These are phyloP conservation scores for Drosophila heteroneura DNA, from an alignment of 2,888 invertebrate species.

Conservation along the genomic window DNA sequence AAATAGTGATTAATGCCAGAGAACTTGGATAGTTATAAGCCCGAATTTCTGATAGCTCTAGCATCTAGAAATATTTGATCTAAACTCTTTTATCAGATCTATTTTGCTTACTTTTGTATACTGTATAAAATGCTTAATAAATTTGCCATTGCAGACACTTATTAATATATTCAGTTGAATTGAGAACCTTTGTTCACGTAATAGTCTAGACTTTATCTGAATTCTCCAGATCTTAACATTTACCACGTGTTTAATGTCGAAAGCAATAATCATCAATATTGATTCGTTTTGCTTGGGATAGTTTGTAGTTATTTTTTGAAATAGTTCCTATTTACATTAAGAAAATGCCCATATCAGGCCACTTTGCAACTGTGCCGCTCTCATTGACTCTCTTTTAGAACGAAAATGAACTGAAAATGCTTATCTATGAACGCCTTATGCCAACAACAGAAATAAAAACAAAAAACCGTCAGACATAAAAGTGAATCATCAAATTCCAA, in stretches of 20 bases:
- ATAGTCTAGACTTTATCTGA: not conserved
- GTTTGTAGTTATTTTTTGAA: not conserved
- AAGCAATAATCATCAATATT: not conserved
- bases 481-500: constrained; percentile 58
- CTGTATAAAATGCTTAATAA: not conserved
- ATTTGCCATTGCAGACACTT: no score
- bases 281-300: not conserved
- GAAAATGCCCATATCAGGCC: not conserved
- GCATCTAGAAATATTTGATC: not conserved
- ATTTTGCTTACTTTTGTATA: not conserved
- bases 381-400: not conserved
- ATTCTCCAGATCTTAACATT: not conserved
- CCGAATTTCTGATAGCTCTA: not conserved
- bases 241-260: not conserved
- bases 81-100: not conserved
- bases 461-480: constrained; percentile 3
- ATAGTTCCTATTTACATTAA: not conserved
- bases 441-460: constrained; percentile 6
- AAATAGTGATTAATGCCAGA: not conserved
- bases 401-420: not conserved
- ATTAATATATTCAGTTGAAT: not conserved
- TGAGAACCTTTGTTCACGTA: not conserved
- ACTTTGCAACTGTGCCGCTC: not conserved
- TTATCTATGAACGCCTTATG: constrained; percentile 34
- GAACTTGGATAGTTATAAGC: not conserved